Percentiles rank a stretch among this genome's conserved stretches.
Evolutionary conservation across 1,140 invertebrate genomes (phyloP).

Genomic region (Eupeodes corollae): DNA sequence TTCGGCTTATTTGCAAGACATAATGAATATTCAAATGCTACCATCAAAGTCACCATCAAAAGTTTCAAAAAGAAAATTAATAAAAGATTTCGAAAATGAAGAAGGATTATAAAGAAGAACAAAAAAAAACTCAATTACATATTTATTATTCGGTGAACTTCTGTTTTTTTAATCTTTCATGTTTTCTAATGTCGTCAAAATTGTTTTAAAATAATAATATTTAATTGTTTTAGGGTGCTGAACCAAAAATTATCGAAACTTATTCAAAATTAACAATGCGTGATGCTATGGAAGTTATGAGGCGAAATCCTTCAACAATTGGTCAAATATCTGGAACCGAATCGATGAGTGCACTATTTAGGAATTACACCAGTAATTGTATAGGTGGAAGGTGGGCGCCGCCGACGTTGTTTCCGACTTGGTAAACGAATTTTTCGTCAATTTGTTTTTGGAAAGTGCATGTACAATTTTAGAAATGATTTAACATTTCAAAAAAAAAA

Average conservation of each 20-base stretch:
- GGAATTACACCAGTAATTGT: constrained; percentile 71
- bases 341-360: constrained; percentile 80
- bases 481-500: constrained; percentile 21
- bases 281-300: constrained; percentile 85
- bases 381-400: constrained; percentile 65
- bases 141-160: too few relatives aligned
- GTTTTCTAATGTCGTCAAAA: not conserved
- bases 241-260: constrained; percentile 89
- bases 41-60: too few relatives aligned
- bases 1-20: too few relatives aligned
- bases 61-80: too few relatives aligned
- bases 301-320: constrained; percentile 69
- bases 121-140: too few relatives aligned
- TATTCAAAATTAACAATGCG: constrained; percentile 87
- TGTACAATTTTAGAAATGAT: constrained; percentile 3
- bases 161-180: not conserved
- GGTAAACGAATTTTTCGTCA: constrained; percentile 36
- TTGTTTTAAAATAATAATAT: not conserved
- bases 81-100: too few relatives aligned
- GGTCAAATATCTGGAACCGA: constrained; percentile 73
- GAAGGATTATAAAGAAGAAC: too few relatives aligned
- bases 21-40: too few relatives aligned
- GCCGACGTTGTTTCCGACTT: constrained; percentile 37
- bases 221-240: constrained; percentile 55
- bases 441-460: not conserved